Base-by-base conservation (phyloP, 2,113 vertebrate genomes). In the Petrocephalus zakoni region DNA sequence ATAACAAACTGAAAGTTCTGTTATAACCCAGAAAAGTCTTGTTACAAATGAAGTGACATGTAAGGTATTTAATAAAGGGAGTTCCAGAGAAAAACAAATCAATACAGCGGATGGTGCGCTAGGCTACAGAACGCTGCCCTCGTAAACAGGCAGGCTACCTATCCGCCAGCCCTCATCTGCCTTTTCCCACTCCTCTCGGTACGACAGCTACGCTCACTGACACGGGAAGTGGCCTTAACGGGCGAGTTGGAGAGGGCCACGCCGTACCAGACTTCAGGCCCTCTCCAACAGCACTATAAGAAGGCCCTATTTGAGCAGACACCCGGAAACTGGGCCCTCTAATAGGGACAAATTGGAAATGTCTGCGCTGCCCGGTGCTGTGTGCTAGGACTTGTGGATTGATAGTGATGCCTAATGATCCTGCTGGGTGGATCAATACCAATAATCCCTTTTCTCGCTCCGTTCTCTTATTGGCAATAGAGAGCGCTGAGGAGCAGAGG, bases 361-460 rank as follows among this genome's bases (percentile, higher is more conserved):
- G 98, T 98, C 97, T 97, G 97, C 96, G 97, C 96, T 92, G 95
- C 95, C 96, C 94, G 95, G 96, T 97, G 96, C 96, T 96, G 96
- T 97, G 96, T 95, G 96, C 95, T 96, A 94, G 96, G 97, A 98
- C 97, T 97, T 97, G 97, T 97, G 97, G 97, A 98, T 98, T 98
- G 98, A 98, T 98, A 98, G 96, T 96, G 97, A 99, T 97, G 97
- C 96, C 97, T 99, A 98, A 99, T 98, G 98, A 99, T 98, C 97
- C 97, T 97, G 96, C 96, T 97, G 97, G 97, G 97, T 97, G 95
- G 97, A 99, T 99, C 97, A 98, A 99, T 99, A 98, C 96, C 96
- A 97, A 97, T 98, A 98, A 98, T 97, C 97, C 97, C 96, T 96
- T 96, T 96, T 96, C 96, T 97, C 96, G 96, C 97, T 42, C 97